A percentile compares a stretch with the other conserved stretches of the same genome.
Evolutionary conservation across 1,140 invertebrate species (phyloP).

Genomic region (Drosophila baimaii): DNA sequence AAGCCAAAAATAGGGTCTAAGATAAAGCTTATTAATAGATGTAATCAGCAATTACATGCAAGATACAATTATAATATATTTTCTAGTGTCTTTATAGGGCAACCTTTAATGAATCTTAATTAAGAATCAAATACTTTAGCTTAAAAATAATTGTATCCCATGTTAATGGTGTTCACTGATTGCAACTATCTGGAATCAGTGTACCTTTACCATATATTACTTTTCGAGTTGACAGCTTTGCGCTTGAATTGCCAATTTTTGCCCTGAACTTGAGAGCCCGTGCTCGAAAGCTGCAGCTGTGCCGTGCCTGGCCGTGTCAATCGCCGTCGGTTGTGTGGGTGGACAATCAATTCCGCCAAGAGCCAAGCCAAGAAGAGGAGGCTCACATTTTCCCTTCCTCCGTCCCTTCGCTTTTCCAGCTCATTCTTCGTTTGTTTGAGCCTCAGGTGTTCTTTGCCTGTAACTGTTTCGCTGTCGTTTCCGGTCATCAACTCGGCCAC

Average conservation of each 20-base stretch:
- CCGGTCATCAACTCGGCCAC: conserved; percentile 76
- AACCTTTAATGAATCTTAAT: not conserved
- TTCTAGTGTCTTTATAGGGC: too few relatives aligned
- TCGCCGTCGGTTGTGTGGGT: conserved; percentile 52
- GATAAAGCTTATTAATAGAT: not conserved
- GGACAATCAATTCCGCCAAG: conserved; percentile 71
- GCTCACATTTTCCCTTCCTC: conserved; percentile 17
- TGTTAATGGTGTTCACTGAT: not conserved
- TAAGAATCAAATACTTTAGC: not conserved
- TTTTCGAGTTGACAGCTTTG: conserved; percentile 66
- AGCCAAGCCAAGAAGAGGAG: conserved; percentile 28
- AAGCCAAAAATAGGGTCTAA: accelerated
- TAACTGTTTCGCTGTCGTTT: conserved; percentile 66
- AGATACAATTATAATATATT: not conserved
- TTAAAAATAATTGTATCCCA: not conserved
- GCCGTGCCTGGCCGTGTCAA: conserved; percentile 51
- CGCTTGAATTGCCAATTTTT: conserved; percentile 74
- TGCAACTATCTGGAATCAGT: conserved; percentile 16
- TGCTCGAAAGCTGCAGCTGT: conserved; percentile 54
- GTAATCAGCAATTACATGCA: too few relatives aligned
- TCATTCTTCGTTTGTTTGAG: conserved; percentile 9
- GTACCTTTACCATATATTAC: conserved; percentile 5
- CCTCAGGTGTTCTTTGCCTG: conserved; percentile 70
- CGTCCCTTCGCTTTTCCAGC: not conserved
- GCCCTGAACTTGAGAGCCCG: conserved; percentile 58